Evolutionary conservation across 2,113 vertebrate genomes (phyloP).

Genomic region (Ceyx cyanopectus): DNA sequence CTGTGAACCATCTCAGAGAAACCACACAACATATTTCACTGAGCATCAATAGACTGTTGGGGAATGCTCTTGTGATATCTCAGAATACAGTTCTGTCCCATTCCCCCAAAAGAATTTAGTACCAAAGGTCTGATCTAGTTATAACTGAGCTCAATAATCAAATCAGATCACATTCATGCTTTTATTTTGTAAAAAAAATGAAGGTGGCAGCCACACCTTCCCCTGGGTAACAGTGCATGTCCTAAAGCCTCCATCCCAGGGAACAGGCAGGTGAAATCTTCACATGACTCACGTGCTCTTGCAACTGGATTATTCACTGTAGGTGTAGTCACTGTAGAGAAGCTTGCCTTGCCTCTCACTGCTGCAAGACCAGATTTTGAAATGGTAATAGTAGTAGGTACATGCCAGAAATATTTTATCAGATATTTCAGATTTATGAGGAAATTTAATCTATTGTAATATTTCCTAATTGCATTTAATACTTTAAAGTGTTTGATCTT

Average conservation of each 20-base stretch:
- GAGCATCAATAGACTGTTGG: neutral
- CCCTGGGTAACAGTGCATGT: neutral
- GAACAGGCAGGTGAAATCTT: slow-evolving; percentile 4
- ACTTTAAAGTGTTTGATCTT: slow-evolving; percentile 8
- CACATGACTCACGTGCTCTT: slow-evolving; percentile 49
- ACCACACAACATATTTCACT: neutral
- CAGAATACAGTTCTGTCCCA: neutral
- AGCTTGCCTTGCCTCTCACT: slow-evolving; percentile 33
- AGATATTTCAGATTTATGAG: slow-evolving; percentile 49
- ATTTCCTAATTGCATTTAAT: slow-evolving; percentile 18
- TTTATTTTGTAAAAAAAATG: neutral
- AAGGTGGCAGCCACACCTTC: slow-evolving; percentile 6
- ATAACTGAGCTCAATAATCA: neutral
- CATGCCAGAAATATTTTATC: slow-evolving; percentile 54
- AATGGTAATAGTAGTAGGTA: slow-evolving; percentile 35
- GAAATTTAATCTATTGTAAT: slow-evolving; percentile 24
- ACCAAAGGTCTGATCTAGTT: neutral
- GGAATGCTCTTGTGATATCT: neutral
- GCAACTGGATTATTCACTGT: slow-evolving; percentile 54
- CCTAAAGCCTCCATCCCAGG: neutral
- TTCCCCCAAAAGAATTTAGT: neutral
- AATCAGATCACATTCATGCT: neutral
- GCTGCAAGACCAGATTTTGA: slow-evolving; percentile 62
- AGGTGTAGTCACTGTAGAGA: slow-evolving; percentile 35
- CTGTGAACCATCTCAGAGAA: neutral